Evolutionary conservation across 2,113 vertebrate genomes (phyloP).

Genomic region (Sapajus apella): DNA sequence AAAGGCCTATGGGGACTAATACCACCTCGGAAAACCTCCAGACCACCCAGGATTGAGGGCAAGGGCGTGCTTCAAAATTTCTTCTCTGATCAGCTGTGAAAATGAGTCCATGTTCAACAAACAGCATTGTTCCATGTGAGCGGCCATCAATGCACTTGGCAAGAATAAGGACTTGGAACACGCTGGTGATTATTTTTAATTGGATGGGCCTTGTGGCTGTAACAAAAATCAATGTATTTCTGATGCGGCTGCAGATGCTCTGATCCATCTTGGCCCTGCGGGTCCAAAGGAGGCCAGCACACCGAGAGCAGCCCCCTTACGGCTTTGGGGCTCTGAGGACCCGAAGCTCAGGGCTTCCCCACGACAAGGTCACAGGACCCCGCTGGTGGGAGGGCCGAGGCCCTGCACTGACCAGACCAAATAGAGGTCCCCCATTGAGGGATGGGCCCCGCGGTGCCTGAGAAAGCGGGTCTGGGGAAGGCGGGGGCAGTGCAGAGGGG

Average conservation of each 20-base stretch:
- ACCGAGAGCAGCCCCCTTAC: not conserved
- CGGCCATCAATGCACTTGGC: not conserved
- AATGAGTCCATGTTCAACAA: not conserved
- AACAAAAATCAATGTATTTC: slow-evolving; percentile 45
- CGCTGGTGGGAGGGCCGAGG: not conserved
- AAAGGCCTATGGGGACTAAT: too few species aligned
- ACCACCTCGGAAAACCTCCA: not conserved
- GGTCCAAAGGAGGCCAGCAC: accelerated
- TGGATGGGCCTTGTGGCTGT: slow-evolving; percentile 54
- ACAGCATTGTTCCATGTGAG: not conserved
- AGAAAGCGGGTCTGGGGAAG: too few species aligned
- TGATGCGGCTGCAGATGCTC: not conserved
- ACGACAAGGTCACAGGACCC: not conserved
- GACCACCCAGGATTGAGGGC: not conserved
- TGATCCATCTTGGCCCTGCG: not conserved
- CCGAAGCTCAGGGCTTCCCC: not conserved
- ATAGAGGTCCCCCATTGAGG: not conserved
- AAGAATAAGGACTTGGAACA: slow-evolving; percentile 36
- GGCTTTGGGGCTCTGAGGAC: too few species aligned
- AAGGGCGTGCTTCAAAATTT: not conserved
- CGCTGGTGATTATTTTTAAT: slow-evolving; percentile 23
- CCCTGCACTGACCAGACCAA: not conserved
- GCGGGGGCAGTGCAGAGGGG: accelerated
- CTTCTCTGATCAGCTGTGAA: not conserved
- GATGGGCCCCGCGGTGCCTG: not conserved